Evolutionary conservation across 2,888 invertebrate species (phyloP).

Genomic region (Cheilosia grossa): DNA sequence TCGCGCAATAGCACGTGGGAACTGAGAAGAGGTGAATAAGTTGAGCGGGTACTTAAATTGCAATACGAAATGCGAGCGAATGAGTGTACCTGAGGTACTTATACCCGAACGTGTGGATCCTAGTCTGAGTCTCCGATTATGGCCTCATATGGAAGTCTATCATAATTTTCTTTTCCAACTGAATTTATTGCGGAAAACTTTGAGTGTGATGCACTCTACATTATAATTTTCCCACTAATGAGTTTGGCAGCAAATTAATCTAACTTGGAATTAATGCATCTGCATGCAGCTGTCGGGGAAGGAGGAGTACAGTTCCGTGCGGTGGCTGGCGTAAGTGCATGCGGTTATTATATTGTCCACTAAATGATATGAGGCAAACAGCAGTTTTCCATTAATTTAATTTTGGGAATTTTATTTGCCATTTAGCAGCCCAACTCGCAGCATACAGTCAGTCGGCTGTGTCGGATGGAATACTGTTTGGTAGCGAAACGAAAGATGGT

Average conservation of each 20-base stretch:
- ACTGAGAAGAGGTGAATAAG: conserved; percentile 17
- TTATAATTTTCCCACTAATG: conserved; percentile 70
- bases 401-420: conserved; percentile 35
- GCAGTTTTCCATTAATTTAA: conserved; percentile 55
- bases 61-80: conserved; percentile 37
- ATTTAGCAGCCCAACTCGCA: not conserved
- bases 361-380: conserved; percentile 16
- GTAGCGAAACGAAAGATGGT: conserved; percentile 41
- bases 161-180: conserved; percentile 36
- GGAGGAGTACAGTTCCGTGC: not conserved
- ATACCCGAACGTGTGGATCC: conserved; percentile 14
- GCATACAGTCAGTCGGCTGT: not conserved
- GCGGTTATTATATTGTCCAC: conserved; percentile 33
- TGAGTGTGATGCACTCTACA: conserved; percentile 47
- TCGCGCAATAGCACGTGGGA: conserved; percentile 11
- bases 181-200: conserved; percentile 62
- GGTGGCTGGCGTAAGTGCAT: conserved; percentile 2
- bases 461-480: conserved; percentile 27
- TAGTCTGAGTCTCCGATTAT: not conserved
- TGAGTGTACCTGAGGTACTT: conserved; percentile 15
- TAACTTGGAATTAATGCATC: conserved; percentile 38
- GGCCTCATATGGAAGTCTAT: conserved; percentile 26
- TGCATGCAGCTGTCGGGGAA: not conserved
- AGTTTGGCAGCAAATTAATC: conserved; percentile 68
- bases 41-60: conserved; percentile 51